phyloP scores from a whole-genome alignment of 2,113 vertebrate species.

The Tonatia bakeri region DNA sequence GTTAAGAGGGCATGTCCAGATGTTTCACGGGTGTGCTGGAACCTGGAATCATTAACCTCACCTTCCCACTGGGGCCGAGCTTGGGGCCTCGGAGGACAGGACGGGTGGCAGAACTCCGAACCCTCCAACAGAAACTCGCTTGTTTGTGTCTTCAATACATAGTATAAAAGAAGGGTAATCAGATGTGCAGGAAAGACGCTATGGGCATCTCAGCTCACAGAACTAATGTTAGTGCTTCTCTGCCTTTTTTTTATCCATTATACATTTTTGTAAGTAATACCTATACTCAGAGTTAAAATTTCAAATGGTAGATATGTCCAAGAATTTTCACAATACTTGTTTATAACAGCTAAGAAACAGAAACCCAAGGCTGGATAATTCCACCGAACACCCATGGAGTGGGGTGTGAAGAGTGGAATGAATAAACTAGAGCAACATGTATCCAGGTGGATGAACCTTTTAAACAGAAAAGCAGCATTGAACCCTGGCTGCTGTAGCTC shows the following conservation, averaged over 20 bases:
- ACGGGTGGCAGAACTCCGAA: not conserved
- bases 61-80: not conserved
- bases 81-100: not conserved
- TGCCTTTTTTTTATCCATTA: not conserved
- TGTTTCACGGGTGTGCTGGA: not conserved
- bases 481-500: no score
- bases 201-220: not conserved
- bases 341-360: not conserved
- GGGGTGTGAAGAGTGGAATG: not conserved
- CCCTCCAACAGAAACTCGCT: not conserved
- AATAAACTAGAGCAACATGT: not conserved
- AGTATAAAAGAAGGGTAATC: not conserved
- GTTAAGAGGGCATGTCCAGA: not conserved
- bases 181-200: not conserved
- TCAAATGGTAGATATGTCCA: not conserved
- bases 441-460: not conserved
- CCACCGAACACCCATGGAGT: not conserved
- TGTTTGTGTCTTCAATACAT: not conserved
- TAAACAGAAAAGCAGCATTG: not conserved
- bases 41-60: not conserved
- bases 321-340: not conserved
- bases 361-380: not conserved
- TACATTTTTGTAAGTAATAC: not conserved
- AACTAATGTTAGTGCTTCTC: not conserved
- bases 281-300: not conserved